Evolutionary conservation across 1,140 invertebrate genomes (phyloP), one percentile per base, ranked within the genome.

Genomic region (Bombus superbus): DNA sequence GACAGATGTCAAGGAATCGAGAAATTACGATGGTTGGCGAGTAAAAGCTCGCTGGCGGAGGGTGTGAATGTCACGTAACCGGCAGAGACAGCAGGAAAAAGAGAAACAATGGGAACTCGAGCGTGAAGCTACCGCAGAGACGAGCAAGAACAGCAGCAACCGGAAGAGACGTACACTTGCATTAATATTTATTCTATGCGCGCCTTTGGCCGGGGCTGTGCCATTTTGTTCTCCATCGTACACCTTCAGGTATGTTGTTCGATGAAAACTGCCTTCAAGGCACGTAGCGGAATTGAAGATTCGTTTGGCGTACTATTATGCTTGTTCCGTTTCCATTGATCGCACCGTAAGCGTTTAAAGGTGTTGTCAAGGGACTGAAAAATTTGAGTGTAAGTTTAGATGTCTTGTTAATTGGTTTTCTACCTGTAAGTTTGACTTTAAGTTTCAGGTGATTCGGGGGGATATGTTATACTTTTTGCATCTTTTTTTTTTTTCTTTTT

Each of bases 101-200:
- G 62, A 84, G 80, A 90, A 91, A 90, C 90, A 91, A 91, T 88
- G 88, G 83, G 68, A 83, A 86, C 75, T 69, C 77, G 86, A 86
- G 88, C 71, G 80, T 72, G 69, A 42, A 85, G 40, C 53, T 73
- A 62, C 40, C 62, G 62, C 75, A 74, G 73, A 75, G 76, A 83
- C 74, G 86, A 81, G 84, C 76, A 84, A 40, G 80, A 86, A 47
- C 66, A 76, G 83, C 28, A 88, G 66, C n/a, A 57, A 73, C 62
- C 72, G 73, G 35, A 69, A 47, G 59, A 83, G 40, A 73, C 72
- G 78, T 73, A 81, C 83, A 74, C 42, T 83, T 72, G 83, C 90
- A 91, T 91, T 91, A 91, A 91, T 91, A 91, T 91, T 91, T 91
- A 91, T 91, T 88, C 86, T 91, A 87, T 71, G 69, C 79, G 85